Conservation (phyloP, 2,113 vertebrate genomes). For the Barnardius zonarius region DNA sequence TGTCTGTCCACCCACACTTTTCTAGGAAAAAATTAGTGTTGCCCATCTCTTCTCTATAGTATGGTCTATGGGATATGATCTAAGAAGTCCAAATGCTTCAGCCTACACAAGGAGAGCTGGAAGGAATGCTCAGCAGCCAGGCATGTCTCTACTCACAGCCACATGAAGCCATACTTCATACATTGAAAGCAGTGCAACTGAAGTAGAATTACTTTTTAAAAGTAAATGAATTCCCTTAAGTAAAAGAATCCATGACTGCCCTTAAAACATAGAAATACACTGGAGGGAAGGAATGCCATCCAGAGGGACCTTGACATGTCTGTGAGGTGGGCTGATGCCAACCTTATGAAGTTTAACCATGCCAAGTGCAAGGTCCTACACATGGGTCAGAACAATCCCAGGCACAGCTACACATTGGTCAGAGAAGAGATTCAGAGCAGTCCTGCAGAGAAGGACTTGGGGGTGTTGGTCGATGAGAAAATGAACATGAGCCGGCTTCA, state of each 20-base stretch:
- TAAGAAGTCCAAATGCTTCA: neutral
- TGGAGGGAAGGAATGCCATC: no score
- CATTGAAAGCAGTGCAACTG: neutral
- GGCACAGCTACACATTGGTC: no score
- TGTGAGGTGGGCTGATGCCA: no score
- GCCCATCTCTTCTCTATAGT: neutral
- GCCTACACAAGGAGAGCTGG: neutral
- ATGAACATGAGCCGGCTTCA: no score
- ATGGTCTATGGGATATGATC: neutral
- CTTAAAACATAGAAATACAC: neutral
- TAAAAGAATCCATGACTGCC: neutral
- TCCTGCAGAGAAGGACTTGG: no score
- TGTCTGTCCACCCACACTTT: neutral
- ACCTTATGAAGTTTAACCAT: no score
- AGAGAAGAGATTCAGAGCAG: no score
- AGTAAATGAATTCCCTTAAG: neutral
- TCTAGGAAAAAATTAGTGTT: neutral
- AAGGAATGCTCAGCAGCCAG: neutral
- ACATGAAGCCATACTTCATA: neutral
- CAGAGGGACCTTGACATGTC: no score
- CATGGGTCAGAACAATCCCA: no score
- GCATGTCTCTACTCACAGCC: neutral
- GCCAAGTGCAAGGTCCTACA: no score
- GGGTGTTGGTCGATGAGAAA: no score
- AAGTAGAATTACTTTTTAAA: neutral